phyloP scores from a whole-genome alignment of 2,797 vertebrate genomes.

The Nyctalus aviator region DNA sequence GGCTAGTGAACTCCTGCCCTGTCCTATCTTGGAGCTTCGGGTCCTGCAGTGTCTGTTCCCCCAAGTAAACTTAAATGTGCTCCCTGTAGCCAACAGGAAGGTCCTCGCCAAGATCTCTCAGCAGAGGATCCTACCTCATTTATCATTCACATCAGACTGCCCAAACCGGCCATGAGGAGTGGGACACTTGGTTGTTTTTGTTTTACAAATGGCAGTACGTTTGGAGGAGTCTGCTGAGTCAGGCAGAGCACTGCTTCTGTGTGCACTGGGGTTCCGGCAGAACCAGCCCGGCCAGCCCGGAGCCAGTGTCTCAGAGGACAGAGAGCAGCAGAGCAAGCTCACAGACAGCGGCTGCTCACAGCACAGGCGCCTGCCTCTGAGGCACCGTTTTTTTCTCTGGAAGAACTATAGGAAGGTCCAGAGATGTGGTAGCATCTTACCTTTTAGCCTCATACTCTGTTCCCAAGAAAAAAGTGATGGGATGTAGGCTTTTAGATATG shows the following conservation, averaged over 20 bases:
- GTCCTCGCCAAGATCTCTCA: background rate
- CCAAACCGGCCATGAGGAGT: conserved; percentile 57
- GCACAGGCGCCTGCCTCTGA: background rate
- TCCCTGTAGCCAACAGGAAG: background rate
- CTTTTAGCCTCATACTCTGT: background rate
- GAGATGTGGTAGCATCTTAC: background rate
- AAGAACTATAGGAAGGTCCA: background rate
- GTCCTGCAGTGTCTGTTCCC: background rate
- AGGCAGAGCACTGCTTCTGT: background rate
- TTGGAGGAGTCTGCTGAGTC: background rate
- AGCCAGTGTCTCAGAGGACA: background rate
- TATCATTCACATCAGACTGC: background rate
- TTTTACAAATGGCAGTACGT: conserved; percentile 50
- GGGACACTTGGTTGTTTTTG: background rate
- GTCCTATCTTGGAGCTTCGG: background rate
- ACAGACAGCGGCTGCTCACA: background rate
- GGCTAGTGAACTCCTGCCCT: background rate
- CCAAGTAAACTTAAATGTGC: background rate
- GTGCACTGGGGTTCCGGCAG: too few species aligned
- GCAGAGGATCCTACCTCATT: background rate
- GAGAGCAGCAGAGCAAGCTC: background rate
- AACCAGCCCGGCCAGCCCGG: background rate
- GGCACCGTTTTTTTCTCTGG: background rate
- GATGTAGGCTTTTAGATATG: background rate
- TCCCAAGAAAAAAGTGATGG: background rate